Evolutionary conservation across 1,140 invertebrate genomes (phyloP), one percentile per base, ranked within the genome.

Genomic region (Heliconius nattereri): DNA sequence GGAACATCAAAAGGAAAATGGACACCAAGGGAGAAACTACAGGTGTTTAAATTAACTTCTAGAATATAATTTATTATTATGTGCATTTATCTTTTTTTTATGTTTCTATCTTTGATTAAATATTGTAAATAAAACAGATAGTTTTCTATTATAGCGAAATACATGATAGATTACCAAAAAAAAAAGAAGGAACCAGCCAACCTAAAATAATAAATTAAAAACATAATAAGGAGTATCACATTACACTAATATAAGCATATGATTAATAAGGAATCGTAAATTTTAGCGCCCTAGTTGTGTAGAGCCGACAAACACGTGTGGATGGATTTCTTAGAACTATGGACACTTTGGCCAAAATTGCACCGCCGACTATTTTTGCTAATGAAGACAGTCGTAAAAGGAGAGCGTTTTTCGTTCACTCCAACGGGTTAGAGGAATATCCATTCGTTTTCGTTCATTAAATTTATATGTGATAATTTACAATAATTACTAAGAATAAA

Each of bases 261-360:
- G 91, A 92, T 92, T 87, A 91, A 92, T 91, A 91, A 85, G 77
- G 77, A 70, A 60, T 85, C 85, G 85, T 91, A 91, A 91, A 91
- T 91, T 84, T 82, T 86, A 78, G 78, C 74, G 82, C 84, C 85
- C 76, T 84, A 45, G 73, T 73, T 79, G 73, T 83, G 88, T 87
- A 88, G 87, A 82, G 81, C 86, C 83, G 81, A 75, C 80, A 75
- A 88, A 89, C 87, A 87, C 86, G 82, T 88, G 88, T 79, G 80
- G 75, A 80, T 78, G 78, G 84, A 84, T 81, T 92, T 92, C 90
- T 85, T 75, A 85, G 91, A 81, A 82, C 78, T 74, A 45, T 80
- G 66, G 74, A 78, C 78, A 75, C 60, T 84, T 84, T 82, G 81
- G 80, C 74, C 81, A 79, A 82, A 81, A 83, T 81, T 66, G 73